These are phyloP conservation scores for Eudyptes chrysolophus DNA, from an alignment of 2,113 vertebrate genomes.

Conservation along the genomic window DNA sequence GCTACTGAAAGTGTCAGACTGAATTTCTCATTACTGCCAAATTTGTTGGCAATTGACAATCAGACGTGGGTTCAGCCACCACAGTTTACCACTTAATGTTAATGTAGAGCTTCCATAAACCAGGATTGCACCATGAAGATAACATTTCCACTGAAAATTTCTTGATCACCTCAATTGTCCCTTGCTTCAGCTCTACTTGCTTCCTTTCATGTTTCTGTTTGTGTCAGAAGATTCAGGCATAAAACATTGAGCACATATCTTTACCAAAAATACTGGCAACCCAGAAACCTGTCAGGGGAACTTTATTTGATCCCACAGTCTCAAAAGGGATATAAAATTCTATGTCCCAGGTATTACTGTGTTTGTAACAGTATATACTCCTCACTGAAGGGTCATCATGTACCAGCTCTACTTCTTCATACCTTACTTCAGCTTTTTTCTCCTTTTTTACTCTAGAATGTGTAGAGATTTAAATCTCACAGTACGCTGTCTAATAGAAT, in stretches of 20 bases:
- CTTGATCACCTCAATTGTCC: not conserved
- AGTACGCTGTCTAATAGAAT: not conserved
- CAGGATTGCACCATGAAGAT: not conserved
- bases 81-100: not conserved
- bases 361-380: not conserved
- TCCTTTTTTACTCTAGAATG: not conserved
- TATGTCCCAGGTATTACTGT: not conserved
- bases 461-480: not conserved
- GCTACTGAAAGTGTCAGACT: not conserved
- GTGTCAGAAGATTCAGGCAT: not conserved
- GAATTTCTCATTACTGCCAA: not conserved
- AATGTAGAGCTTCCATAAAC: not conserved
- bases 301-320: not conserved
- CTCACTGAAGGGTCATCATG: not conserved
- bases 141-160: not conserved
- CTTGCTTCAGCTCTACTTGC: not conserved
- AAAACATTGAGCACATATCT: not conserved
- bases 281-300: not conserved
- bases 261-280: not conserved
- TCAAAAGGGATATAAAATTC: not conserved
- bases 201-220: not conserved
- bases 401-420: not conserved
- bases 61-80: not conserved
- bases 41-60: not conserved
- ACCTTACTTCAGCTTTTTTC: not conserved